Evolutionary conservation across 1,140 invertebrate genomes (phyloP).

Genomic region (Augochlora pura): DNA sequence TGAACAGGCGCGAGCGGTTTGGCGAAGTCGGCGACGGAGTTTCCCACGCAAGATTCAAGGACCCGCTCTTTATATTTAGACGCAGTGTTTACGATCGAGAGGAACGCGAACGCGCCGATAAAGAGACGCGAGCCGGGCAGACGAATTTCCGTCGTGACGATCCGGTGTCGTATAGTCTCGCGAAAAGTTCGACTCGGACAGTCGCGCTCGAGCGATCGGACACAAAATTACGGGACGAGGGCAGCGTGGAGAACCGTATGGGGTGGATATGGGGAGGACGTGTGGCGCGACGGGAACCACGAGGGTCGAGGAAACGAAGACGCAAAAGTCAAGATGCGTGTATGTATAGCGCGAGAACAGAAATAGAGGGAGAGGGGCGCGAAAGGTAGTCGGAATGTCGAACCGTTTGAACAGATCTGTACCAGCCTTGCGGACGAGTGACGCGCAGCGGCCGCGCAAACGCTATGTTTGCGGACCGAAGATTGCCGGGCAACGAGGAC

Average conservation of each 20-base stretch:
- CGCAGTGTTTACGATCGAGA: constrained; percentile 42
- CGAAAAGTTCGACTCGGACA: neutral
- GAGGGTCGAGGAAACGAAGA: too few species aligned
- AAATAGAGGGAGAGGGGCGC: neutral
- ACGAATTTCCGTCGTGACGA: neutral
- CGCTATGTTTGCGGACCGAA: constrained; percentile 9
- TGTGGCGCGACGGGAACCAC: too few species aligned
- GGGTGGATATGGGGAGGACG: too few species aligned
- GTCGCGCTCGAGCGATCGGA: too few species aligned
- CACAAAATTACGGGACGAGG: too few species aligned
- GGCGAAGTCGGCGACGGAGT: constrained; percentile 16
- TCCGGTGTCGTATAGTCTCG: neutral
- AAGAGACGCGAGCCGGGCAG: neutral
- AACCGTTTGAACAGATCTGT: constrained; percentile 54
- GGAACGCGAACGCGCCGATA: constrained; percentile 5
- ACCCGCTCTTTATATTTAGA: constrained; percentile 42
- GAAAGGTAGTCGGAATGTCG: neutral
- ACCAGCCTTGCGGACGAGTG: constrained; percentile 75
- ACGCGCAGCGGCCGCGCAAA: constrained; percentile 65
- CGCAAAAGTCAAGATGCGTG: too few species aligned
- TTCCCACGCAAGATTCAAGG: constrained; percentile 24
- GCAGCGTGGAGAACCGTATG: too few species aligned
- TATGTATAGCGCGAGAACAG: neutral
- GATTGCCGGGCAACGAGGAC: constrained; percentile 61
- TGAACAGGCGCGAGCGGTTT: too few species aligned